Evolutionary conservation across 2,113 vertebrate genomes (phyloP).

Genomic region (Paramisgurnus dabryanus): DNA sequence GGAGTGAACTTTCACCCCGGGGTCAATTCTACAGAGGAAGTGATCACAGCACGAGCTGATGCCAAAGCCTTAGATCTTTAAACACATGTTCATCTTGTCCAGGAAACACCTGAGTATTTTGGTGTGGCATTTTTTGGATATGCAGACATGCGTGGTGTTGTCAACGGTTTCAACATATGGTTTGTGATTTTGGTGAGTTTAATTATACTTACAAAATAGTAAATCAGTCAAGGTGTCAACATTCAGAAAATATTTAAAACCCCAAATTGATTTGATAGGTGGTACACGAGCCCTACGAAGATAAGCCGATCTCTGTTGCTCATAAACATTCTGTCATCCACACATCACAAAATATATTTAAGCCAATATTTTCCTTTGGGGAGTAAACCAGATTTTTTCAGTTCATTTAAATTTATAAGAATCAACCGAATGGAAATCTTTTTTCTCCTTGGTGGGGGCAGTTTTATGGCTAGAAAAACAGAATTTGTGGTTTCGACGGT

Average conservation of each 20-base stretch:
- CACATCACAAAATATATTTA: conserved; percentile 57
- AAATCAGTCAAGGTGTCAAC: not conserved
- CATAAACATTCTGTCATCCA: conserved; percentile 37
- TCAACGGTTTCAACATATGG: not conserved
- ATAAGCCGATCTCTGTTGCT: conserved; percentile 30
- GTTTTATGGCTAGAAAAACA: conserved; percentile 96
- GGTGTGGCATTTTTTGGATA: not conserved
- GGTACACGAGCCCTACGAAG: not conserved
- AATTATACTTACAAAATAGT: no score
- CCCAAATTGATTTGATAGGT: no score
- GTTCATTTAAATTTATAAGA: conserved; percentile 91
- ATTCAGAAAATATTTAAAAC: no score
- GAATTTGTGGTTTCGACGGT: conserved; percentile 89
- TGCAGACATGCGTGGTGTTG: not conserved
- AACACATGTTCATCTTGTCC: conserved; percentile 26
- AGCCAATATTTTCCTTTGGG: conserved; percentile 76
- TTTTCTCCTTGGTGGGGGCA: conserved; percentile 70
- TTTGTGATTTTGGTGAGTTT: no score
- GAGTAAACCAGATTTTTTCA: conserved; percentile 83
- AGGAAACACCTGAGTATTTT: conserved; percentile 7
- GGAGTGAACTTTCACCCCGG: conserved; percentile 26
- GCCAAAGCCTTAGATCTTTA: conserved; percentile 35
- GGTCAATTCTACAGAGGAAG: conserved; percentile 41
- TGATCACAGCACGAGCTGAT: conserved; percentile 33
- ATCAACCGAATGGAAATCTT: conserved; percentile 88